Evolutionary conservation across 2,797 vertebrate genomes (phyloP), one percentile per base, ranked within the genome.

Genomic region (Manis crassicaudata): DNA sequence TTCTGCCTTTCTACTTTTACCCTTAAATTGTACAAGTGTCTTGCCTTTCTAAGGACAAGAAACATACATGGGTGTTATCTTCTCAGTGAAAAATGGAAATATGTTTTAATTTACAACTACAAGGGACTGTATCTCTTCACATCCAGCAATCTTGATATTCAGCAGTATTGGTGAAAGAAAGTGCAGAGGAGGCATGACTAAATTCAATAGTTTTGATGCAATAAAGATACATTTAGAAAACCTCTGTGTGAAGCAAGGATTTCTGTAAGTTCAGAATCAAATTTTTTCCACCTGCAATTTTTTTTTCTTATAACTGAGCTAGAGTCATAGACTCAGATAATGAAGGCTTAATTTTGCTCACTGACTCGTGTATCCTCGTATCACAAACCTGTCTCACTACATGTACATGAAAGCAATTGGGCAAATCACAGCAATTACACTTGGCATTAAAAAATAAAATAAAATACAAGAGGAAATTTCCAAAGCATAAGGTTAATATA

Each of bases 201-300:
- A 7, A 7, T 96, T 96, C 91, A 23, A 95, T 93, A 35, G 96
- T 88, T 97, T 98, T 96, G 97, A 98, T 98, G 94, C 94, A 58
- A 3, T 25, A 21, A 21, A 88, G 92, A 96, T 98, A 98, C 98
- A 98, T 98, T 98, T 98, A 97, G 96, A 97, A 81, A 58, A 84
- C 6, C 83, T 67, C 94, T 96, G 86, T 97, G 0, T 37, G 56
- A 5, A 0, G 90, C 75, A 96, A 92, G 88, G 27, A 46, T 70
- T 35, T 62, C 90, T 96, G 96, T 97, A 98, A 98, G 98, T 97
- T 98, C 98, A 98, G 86, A 43, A 97, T 96, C 93, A 96, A 94
- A 92, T 96, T 75, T 58, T 93, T 95, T 92, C 83, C 95, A 88
- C 62, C 96, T 4, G 96, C 58, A 7, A 56, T 43, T 94, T 95